Evolutionary conservation across 2,797 vertebrate species (phyloP).

Genomic region (Lepilemur septentrionalis): DNA sequence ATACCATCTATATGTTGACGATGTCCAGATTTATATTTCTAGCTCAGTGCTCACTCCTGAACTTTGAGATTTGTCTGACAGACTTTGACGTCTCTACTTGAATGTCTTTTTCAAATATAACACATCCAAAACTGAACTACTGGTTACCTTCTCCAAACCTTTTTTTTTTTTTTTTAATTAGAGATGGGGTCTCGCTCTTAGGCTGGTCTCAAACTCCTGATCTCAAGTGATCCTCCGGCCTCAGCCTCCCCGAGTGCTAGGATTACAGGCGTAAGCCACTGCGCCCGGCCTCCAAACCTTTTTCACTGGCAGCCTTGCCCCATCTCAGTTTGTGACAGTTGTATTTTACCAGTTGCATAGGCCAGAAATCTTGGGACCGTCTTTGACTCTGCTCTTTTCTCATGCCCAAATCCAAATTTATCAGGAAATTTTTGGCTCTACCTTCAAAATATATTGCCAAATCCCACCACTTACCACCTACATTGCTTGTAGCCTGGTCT

Average conservation of each 20-base stretch:
- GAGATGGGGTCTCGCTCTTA: too few relatives aligned
- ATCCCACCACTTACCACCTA: background rate
- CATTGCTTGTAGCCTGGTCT: background rate
- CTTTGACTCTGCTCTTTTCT: background rate
- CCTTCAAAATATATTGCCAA: background rate
- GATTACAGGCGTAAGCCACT: too few relatives aligned
- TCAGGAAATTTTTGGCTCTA: background rate
- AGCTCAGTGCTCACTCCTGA: background rate
- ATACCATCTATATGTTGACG: background rate
- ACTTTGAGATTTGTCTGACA: background rate
- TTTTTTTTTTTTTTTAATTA: background rate
- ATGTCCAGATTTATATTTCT: background rate
- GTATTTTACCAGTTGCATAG: background rate
- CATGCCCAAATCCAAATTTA: background rate
- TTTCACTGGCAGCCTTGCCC: background rate
- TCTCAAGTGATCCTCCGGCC: too few relatives aligned
- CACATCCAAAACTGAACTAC: background rate
- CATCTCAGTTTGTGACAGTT: background rate
- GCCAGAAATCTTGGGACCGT: background rate
- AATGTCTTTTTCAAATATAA: slow-evolving; percentile 7
- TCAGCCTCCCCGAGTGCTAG: too few relatives aligned
- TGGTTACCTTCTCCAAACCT: background rate
- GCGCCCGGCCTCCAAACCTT: background rate
- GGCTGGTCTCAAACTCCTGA: too few relatives aligned
- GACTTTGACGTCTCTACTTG: background rate